Evolutionary conservation across 1,140 invertebrate species (phyloP), one percentile per base, ranked within the genome.

Genomic region (Vanessa tameamea): DNA sequence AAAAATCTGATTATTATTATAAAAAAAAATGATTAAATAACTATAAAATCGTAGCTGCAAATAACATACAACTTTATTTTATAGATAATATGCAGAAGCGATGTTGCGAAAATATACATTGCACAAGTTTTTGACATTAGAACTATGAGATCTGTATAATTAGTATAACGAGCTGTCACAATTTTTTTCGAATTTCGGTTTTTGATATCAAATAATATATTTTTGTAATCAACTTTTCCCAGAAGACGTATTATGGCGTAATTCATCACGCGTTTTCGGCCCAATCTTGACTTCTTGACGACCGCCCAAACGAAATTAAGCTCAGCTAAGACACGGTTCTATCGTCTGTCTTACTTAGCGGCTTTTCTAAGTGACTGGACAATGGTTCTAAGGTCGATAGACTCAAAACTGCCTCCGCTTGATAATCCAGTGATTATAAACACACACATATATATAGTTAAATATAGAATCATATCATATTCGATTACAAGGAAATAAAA

Each of bases 261-360:
- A 61, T 61, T 61, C 26, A 61, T 61, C 55, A 59, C 23, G 20
- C 23, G 20, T 59, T 59, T 59, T 37, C 31, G 57, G 57, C 14
- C 31, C 57, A 68, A 57, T 31, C 66, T 68, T 68, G 37, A 68
- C 66, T 68, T 68, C 55, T 47, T 51, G 50, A 67, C 48, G 26
- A 47, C 53, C 31, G 53, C 51, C 57, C 57, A 68, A 43, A 68
- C 47, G 53, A 68, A 68, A 68, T 68, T 68, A 68, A 59, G 66
- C 66, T 68, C 66, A 47, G 66, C 50, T 57, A 61, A 61, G 57
- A 37, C 57, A 15, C 13, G 53, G 37, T 47, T 57, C 16, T 57
- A 47, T 68, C 53, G 37, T 68, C 16, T 23, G 66, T 68, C 66
- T 68, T 68, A 68, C 66, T 68, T 47, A 57, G 55, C 51, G 37